These are phyloP conservation scores for Papilio glaucus DNA, from an alignment of 1,140 invertebrate genomes.

Conservation along the genomic window DNA sequence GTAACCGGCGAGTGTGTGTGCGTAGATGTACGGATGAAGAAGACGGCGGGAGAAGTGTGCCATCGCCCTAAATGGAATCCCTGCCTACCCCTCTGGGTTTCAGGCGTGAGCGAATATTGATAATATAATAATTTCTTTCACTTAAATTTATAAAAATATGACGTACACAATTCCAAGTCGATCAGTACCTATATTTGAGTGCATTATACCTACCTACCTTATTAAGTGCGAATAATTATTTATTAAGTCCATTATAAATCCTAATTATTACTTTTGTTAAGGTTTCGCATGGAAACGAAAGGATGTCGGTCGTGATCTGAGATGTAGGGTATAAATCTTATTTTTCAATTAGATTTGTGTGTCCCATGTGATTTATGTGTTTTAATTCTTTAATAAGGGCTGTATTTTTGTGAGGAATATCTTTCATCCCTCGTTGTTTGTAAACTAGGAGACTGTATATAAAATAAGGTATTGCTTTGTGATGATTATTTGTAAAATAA, in stretches of 20 bases:
- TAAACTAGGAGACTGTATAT: slow-evolving; percentile 29
- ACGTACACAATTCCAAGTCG: no score
- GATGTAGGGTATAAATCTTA: slow-evolving; percentile 11
- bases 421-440: slow-evolving; percentile 70
- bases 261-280: slow-evolving; percentile 67
- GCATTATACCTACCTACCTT: no score
- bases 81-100: no score
- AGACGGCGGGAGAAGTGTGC: no score
- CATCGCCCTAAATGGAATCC: no score
- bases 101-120: no score
- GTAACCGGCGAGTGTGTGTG: no score
- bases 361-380: slow-evolving; percentile 23
- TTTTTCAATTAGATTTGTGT: slow-evolving; percentile 34
- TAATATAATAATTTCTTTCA: slow-evolving; percentile 16
- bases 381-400: slow-evolving; percentile 58
- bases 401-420: slow-evolving; percentile 70
- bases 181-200: neutral
- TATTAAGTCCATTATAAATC: slow-evolving; percentile 48
- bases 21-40: no score
- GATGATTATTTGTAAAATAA: slow-evolving; percentile 25
- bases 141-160: neutral
- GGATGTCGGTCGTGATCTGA: slow-evolving; percentile 38
- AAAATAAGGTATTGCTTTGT: slow-evolving; percentile 13
- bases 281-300: slow-evolving; percentile 78
- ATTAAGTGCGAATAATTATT: no score